phyloP scores from a whole-genome alignment of 64 coral and sea anemone genomes.

The Montipora foliosa region DNA sequence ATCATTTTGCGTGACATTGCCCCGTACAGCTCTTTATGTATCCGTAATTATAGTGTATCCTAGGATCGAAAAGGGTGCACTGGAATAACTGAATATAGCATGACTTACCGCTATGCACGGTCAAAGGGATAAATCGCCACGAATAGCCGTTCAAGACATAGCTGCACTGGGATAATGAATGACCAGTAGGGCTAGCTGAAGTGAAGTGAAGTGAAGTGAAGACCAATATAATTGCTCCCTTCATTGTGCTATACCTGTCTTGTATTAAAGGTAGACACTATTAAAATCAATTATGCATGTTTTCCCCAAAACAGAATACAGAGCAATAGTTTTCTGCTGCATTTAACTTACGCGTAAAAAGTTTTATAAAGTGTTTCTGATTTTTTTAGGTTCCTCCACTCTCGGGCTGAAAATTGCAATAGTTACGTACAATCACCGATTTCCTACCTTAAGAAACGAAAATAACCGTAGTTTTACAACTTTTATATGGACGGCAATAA shows the following conservation, averaged over 20 bases:
- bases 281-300: not conserved
- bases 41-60: too few relatives aligned
- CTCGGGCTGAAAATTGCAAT: too few relatives aligned
- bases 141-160: not conserved
- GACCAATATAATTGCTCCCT: not conserved
- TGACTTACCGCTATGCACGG: not conserved
- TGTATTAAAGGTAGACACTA: not conserved
- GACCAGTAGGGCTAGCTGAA: slow-evolving; percentile 18
- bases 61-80: too few relatives aligned
- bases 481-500: not conserved
- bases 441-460: not conserved
- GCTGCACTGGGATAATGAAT: not conserved
- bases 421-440: too few relatives aligned
- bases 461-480: not conserved
- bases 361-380: not conserved
- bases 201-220: not conserved
- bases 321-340: too few relatives aligned
- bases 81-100: too few relatives aligned
- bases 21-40: too few relatives aligned
- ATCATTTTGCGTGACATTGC: too few relatives aligned
- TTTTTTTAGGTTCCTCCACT: too few relatives aligned
- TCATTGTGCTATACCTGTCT: slow-evolving; percentile 8
- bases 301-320: not conserved
- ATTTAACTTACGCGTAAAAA: too few relatives aligned
- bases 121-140: not conserved